phyloP scores from a whole-genome alignment of 2,113 vertebrate species.

The Microcebus lehilahytsara region DNA sequence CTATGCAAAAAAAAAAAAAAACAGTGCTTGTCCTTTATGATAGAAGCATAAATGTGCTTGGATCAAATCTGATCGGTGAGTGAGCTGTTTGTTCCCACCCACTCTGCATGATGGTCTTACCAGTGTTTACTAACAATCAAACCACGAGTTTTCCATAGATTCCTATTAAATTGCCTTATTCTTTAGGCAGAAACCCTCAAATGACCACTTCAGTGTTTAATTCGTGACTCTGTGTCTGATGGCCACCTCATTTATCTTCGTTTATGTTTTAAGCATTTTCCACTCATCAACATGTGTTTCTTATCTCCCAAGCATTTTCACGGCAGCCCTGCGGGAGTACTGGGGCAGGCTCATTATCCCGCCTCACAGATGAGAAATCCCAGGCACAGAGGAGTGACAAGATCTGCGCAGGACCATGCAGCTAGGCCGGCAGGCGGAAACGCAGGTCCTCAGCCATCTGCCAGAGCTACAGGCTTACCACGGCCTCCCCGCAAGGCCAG shows the following conservation, averaged over 20 bases:
- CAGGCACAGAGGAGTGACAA: background rate
- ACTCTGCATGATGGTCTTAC: background rate
- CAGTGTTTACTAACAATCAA: background rate
- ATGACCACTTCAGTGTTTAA: background rate
- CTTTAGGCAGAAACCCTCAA: background rate
- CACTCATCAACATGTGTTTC: background rate
- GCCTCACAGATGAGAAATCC: slow-evolving; percentile 1
- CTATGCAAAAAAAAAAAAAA: background rate
- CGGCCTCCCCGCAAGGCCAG: background rate
- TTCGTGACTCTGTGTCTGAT: background rate
- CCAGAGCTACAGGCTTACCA: background rate
- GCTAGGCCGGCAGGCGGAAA: background rate
- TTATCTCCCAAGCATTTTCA: background rate
- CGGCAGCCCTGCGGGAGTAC: background rate
- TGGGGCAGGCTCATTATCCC: background rate
- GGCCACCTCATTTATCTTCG: background rate
- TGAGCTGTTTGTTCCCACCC: background rate
- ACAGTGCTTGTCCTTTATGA: background rate
- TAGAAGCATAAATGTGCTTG: background rate
- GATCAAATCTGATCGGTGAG: background rate
- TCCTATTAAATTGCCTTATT: background rate
- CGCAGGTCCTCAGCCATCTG: no score
- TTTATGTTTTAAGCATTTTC: background rate
- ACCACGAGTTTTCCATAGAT: background rate
- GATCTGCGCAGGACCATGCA: background rate